These are phyloP conservation scores for Bradysia coprophila DNA, from an alignment of 1,140 invertebrate genomes.

Conservation along the genomic window DNA sequence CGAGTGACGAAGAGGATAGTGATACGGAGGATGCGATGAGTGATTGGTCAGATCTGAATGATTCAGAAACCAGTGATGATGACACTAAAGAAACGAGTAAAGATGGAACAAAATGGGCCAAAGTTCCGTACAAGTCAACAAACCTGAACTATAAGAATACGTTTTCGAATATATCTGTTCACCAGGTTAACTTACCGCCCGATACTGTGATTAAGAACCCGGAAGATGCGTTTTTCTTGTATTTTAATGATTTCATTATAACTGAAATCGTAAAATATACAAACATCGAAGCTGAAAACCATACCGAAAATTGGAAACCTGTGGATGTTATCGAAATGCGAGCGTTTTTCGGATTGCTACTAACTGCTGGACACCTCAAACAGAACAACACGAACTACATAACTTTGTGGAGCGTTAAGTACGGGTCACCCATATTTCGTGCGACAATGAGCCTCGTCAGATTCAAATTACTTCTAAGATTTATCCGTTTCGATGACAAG, in stretches of 20 bases:
- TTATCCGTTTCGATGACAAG: constrained; percentile 11
- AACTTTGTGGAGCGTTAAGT: background rate
- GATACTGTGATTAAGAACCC: background rate
- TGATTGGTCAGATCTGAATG: background rate
- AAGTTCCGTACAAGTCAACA: background rate
- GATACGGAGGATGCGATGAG: background rate
- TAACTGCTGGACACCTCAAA: background rate
- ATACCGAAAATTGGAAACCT: background rate
- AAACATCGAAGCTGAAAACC: background rate
- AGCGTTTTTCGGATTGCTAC: background rate
- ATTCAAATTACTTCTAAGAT: background rate
- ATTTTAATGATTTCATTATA: background rate
- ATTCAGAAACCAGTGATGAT: background rate
- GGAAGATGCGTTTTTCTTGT: background rate
- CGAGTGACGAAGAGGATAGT: background rate
- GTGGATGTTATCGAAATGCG: background rate
- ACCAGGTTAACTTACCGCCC: background rate
- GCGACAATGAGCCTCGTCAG: constrained; percentile 1
- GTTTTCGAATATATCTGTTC: background rate
- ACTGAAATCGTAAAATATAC: background rate
- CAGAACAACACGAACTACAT: background rate
- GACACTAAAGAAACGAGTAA: background rate
- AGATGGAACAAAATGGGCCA: background rate
- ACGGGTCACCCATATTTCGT: background rate
- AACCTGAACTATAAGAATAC: background rate